Percentiles rank a stretch among this genome's conserved stretches.
phyloP scores from a whole-genome alignment of 2,888 invertebrate genomes.

The Calliscelio sp. region DNA sequence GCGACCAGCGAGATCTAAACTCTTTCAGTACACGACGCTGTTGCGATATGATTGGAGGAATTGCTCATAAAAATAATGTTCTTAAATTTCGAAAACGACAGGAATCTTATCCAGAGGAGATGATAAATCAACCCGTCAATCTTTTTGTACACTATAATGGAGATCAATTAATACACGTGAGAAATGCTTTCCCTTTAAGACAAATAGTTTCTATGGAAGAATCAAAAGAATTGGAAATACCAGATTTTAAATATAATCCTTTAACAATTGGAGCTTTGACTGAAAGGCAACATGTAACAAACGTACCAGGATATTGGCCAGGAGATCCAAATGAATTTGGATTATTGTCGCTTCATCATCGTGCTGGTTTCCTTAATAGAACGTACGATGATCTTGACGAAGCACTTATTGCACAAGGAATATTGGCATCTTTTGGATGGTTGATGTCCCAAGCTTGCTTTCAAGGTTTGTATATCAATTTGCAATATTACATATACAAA shows the following conservation, averaged over 20 bases:
- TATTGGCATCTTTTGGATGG: constrained; percentile 93
- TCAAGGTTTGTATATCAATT: constrained; percentile 87
- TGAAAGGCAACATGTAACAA: constrained; percentile 89
- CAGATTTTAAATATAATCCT: constrained; percentile 89
- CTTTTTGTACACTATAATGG: constrained; percentile 91
- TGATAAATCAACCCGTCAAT: constrained; percentile 86
- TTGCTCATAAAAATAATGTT: constrained; percentile 10
- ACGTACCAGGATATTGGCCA: constrained; percentile 95
- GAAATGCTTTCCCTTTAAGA: constrained; percentile 90
- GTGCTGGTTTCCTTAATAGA: too few relatives aligned
- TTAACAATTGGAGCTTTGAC: constrained; percentile 87
- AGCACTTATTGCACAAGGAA: constrained; percentile 90
- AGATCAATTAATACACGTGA: constrained; percentile 89
- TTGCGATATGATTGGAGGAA: too few relatives aligned
- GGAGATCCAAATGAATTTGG: constrained; percentile 93
- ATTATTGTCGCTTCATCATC: constrained; percentile 90
- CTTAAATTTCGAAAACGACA: constrained; percentile 3
- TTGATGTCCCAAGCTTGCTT: constrained; percentile 92
- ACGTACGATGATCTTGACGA: constrained; percentile 89
- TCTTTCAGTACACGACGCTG: too few relatives aligned
- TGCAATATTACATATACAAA: constrained; percentile 6
- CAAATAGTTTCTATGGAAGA: constrained; percentile 88
- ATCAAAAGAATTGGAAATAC: constrained; percentile 88
- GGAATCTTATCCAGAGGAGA: background rate
- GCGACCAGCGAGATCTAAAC: too few relatives aligned